Base-by-base conservation (phyloP, 2,113 vertebrate genomes). In the Pterophyllum scalare region DNA sequence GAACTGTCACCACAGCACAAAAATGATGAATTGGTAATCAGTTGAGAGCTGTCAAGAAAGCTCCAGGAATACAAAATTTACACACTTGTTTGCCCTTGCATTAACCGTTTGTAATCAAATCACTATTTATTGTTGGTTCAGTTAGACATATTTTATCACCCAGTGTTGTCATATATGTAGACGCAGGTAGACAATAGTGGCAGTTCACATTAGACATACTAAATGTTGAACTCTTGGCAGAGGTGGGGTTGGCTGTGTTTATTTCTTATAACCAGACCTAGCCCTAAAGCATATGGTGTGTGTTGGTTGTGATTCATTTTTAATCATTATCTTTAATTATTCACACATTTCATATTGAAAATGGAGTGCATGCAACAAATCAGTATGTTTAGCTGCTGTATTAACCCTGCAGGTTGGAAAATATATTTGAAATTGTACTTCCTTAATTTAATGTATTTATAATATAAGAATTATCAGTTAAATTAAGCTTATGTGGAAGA, bases 21-120 rank as follows among this genome's bases (percentile, higher is more conserved):
- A 94, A 92, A 95, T 95, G 92, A 95, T 94, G 94, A 95, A 95
- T 95, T 94, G 93, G 90, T 94, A 95, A 96, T 95, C 95, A 95
- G 93, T 91, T 94, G 93, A 94, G 89, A 94, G 94, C 93, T 93
- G 95, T 95, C 95, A 95, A 91, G 93, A 94, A 94, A 94, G 93
- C 90, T 89, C 86, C 88, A 87, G 93, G 93, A 95, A 94, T 93
- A 88, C 88, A 89, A 76, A 90, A 94, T 96, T 87, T 94, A 95
- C 83, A 38, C 93, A 94, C 89, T 94, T 94, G 94, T 95, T 94
- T 95, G 94, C 91, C 94, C 93, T 92, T 95, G 91, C 92, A 94
- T 95, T 94, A 95, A 94, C 94, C 79, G 75, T 94, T 94, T 94
- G 95, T 93, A 95, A 96, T 95, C 93, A 94, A 94, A 95, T 94